Percentiles rank a stretch among this genome's conserved stretches.
These are phyloP conservation scores for Pseudolycoriella hygida DNA, from an alignment of 2,888 invertebrate species.

Conservation along the genomic window DNA sequence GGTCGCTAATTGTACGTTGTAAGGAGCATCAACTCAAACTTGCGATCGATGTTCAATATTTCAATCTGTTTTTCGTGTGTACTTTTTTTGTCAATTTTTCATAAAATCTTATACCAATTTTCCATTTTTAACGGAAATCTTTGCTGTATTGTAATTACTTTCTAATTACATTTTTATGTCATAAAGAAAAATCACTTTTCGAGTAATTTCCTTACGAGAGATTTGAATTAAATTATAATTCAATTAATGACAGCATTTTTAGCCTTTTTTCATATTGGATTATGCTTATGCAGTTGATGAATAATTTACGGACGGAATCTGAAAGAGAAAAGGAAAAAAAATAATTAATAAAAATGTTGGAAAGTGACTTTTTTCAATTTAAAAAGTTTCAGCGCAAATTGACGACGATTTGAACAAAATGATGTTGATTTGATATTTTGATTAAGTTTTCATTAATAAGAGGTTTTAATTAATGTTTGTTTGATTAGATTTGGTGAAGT, in stretches of 20 bases:
- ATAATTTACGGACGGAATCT: constrained; percentile 7
- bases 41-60: not conserved
- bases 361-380: not conserved
- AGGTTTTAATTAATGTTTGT: no score
- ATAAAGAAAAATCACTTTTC: not conserved
- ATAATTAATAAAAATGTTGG: constrained; percentile 1
- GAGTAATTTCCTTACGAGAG: constrained; percentile 1
- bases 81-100: not conserved
- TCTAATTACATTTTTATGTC: constrained; percentile 1
- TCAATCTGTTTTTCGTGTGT: not conserved
- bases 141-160: not conserved
- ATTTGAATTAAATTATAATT: constrained; percentile 4
- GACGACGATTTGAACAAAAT: not conserved
- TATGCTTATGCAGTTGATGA: constrained; percentile 1
- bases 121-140: not conserved
- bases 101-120: constrained; percentile 1
- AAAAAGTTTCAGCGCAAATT: no score
- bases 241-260: constrained; percentile 2
- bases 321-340: constrained; percentile 3
- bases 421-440: not conserved
- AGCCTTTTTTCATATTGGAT: not conserved
- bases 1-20: no score
- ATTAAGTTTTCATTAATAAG: not conserved
- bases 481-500: no score
- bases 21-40: not conserved